A percentile compares a stretch with the other conserved stretches of the same genome.
Evolutionary conservation across 2,888 invertebrate genomes (phyloP).

Genomic region (Trachelus troglodyta): DNA sequence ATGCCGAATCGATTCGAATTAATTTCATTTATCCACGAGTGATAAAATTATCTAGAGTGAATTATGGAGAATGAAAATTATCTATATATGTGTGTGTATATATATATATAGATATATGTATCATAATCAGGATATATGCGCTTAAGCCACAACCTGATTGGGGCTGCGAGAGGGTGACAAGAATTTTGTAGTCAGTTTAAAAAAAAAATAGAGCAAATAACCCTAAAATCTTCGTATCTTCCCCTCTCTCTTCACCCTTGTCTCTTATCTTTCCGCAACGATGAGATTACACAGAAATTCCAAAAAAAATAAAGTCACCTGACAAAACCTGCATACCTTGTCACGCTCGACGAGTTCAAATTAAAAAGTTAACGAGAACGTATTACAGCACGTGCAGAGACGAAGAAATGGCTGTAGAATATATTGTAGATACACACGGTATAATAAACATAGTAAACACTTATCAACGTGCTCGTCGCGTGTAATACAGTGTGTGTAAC

Average conservation of each 20-base stretch:
- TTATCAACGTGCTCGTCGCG: constrained; percentile 12
- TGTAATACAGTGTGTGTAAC: not conserved
- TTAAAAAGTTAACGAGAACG: not conserved
- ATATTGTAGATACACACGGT: constrained; percentile 15
- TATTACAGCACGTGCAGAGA: not conserved
- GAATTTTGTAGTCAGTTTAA: not conserved
- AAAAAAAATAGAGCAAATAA: not conserved
- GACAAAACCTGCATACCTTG: not conserved
- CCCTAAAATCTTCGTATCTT: not conserved
- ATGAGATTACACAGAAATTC: not conserved
- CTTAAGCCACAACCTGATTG: not conserved
- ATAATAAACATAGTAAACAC: constrained; percentile 9
- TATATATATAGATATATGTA: constrained; percentile 5
- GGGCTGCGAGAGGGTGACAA: not conserved
- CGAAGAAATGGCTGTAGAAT: not conserved
- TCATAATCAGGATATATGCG: not conserved
- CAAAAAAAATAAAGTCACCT: not conserved
- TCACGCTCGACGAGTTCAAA: not conserved
- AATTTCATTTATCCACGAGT: not conserved
- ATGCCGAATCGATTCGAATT: not conserved
- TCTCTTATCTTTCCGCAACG: not conserved
- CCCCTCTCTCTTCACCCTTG: not conserved
- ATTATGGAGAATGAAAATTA: not conserved
- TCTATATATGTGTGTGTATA: too few relatives aligned
- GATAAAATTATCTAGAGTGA: not conserved